Conservation (phyloP, 2,797 vertebrate genomes). For the Myripristis jacobus region DNA sequence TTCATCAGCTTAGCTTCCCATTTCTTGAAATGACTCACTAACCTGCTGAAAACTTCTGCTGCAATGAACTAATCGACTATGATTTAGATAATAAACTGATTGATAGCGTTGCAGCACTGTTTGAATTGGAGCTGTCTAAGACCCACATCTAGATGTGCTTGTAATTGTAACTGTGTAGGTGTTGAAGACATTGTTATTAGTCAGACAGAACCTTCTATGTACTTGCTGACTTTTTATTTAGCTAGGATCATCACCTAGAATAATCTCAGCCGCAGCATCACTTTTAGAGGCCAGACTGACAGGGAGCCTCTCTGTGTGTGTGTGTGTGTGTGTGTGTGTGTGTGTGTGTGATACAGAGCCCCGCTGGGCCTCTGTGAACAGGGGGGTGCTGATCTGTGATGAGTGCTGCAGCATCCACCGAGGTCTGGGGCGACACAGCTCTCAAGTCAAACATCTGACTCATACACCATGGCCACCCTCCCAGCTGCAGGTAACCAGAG, state of each 20-base stretch:
- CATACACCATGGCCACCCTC: slow-evolving; percentile 93
- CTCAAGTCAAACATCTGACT: slow-evolving; percentile 96
- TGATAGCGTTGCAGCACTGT: not conserved
- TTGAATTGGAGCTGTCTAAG: not conserved
- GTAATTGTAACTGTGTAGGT: not conserved
- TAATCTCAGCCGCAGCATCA: not conserved
- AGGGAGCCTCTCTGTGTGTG: not conserved
- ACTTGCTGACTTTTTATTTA: not conserved
- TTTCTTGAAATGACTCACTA: not conserved
- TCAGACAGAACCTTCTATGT: not conserved
- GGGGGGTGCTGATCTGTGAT: slow-evolving; percentile 95
- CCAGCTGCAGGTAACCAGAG: slow-evolving; percentile 89
- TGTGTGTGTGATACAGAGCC: slow-evolving; percentile 83
- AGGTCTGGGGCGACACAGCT: slow-evolving; percentile 96
- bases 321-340: slow-evolving; percentile 7
- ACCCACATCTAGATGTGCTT: not conserved
- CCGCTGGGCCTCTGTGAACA: slow-evolving; percentile 96
- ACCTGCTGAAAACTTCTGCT: too few species aligned
- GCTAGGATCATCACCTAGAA: not conserved
- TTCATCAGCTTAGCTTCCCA: too few species aligned
- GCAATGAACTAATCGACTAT: too few species aligned
- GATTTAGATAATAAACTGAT: too few species aligned
- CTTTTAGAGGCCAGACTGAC: not conserved
- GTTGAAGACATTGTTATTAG: not conserved
- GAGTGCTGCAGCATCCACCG: slow-evolving; percentile 98